A percentile compares a stretch with the other conserved stretches of the same genome.
These are phyloP conservation scores for Pseudomyrmex pallidus DNA, from an alignment of 1,140 invertebrate species.

Conservation along the genomic window DNA sequence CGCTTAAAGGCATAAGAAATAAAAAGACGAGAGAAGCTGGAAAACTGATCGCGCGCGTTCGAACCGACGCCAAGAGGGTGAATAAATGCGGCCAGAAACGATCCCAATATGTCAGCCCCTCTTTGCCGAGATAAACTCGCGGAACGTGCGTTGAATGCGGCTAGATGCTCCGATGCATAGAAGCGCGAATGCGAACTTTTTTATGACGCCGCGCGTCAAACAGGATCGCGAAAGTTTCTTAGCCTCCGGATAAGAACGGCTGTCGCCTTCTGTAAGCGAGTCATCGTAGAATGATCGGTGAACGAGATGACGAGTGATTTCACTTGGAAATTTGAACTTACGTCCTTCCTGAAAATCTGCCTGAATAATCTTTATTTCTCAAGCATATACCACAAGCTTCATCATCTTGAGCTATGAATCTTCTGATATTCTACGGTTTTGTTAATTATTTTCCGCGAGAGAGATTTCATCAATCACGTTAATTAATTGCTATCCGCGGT, in stretches of 20 bases:
- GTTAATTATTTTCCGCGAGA: not conserved
- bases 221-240: slow-evolving; percentile 76
- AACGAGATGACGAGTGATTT: not conserved
- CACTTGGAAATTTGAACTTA: too few relatives aligned
- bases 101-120: slow-evolving; percentile 82
- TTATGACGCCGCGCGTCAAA: slow-evolving; percentile 56
- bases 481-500: too few relatives aligned
- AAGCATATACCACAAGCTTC: too few relatives aligned
- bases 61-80: slow-evolving; percentile 69
- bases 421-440: not conserved
- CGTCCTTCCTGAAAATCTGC: too few relatives aligned
- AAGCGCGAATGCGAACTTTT: slow-evolving; percentile 55
- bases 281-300: slow-evolving; percentile 6
- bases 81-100: slow-evolving; percentile 81
- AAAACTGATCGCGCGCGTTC: slow-evolving; percentile 40
- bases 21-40: slow-evolving; percentile 52
- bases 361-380: too few relatives aligned
- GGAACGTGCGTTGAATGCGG: slow-evolving; percentile 79
- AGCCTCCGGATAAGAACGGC: slow-evolving; percentile 46
- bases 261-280: slow-evolving; percentile 40
- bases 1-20: slow-evolving; percentile 5
- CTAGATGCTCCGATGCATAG: not conserved
- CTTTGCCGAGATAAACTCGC: slow-evolving; percentile 80
- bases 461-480: too few relatives aligned
- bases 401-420: too few relatives aligned